Evolutionary conservation across 2,888 invertebrate genomes (phyloP), one percentile per base, ranked within the genome.

Genomic region (Geotrupes spiniger): DNA sequence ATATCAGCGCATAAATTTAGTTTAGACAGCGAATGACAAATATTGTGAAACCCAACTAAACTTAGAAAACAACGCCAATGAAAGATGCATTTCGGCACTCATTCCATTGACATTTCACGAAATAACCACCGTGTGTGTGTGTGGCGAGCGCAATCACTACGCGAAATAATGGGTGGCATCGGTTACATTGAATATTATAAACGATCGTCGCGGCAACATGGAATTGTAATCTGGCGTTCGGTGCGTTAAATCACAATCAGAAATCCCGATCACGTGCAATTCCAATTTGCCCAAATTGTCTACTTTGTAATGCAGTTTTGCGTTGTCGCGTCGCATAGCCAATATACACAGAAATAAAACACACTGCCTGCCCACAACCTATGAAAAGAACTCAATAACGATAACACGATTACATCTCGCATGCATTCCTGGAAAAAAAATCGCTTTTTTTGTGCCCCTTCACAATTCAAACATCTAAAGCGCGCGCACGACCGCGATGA

Each of bases 291-390:
- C 49, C 40, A 47, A 46, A 52, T 37, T 41, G 46, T 28, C 46
- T 46, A 46, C 46, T 14, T 15, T 33, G 42, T 40, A 39, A 47
- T 42, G 17, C 25, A 50, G 36, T 48, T 42, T 42, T 50, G 36
- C 33, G 46, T 47, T 52, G 49, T 46, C 51, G 25, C 29, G 28
- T 51, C 48, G 53, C 56, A 40, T 46, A 44, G 53, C 51, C 49
- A 56, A 42, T 46, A 48, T 54, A 39, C 42, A 47, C 42, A 26
- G 36, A 21, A 48, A 43, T 33, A 38, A 21, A 39, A 49, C 25
- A 42, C 36, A 36, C 10, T 36, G 21, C 21, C 53, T 46, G 57
- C 60, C 60, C 60, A 60, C 50, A 57, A 60, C 58, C 60, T 57
- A 53, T 45, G 37, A 26, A 47, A 33, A 21, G 42, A 15, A 45